Percentiles rank a stretch among this genome's conserved stretches.
Evolutionary conservation across 2,888 invertebrate genomes (phyloP).

Genomic region (Alitta virens): DNA sequence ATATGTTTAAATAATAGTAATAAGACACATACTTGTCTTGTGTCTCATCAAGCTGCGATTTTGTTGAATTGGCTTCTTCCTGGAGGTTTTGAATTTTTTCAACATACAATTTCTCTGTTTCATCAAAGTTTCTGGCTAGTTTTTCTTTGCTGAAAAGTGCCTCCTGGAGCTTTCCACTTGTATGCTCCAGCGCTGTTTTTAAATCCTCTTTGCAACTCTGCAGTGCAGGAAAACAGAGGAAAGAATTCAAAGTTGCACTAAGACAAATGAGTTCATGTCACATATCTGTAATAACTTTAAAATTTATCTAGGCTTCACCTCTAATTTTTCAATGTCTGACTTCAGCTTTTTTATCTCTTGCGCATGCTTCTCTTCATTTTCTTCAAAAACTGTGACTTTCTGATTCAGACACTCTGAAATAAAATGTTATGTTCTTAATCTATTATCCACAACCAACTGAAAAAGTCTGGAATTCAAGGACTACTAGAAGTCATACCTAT

Average conservation of each 20-base stretch:
- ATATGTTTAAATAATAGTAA: too few species aligned
- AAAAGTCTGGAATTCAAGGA: too few species aligned
- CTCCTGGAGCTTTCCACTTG: constrained; percentile 6
- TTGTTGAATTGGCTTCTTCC: neutral
- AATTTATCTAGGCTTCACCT: neutral
- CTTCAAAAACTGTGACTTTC: too few species aligned
- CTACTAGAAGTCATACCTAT: too few species aligned
- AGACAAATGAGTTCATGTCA: neutral
- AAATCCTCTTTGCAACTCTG: constrained; percentile 5
- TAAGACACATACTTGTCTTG: too few species aligned
- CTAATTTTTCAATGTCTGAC: neutral
- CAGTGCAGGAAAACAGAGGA: too few species aligned
- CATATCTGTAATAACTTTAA: neutral
- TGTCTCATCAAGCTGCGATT: too few species aligned
- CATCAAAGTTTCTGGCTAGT: constrained; percentile 8
- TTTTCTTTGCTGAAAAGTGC: constrained; percentile 11
- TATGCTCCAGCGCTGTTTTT: constrained; percentile 5
- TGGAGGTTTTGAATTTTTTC: constrained; percentile 11
- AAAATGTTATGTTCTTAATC: too few species aligned
- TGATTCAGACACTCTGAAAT: too few species aligned
- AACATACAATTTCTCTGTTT: constrained; percentile 15
- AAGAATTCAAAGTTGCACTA: neutral
- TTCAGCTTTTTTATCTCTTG: too few species aligned
- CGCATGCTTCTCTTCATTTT: too few species aligned
- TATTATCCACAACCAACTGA: too few species aligned